Conservation (phyloP, 2,888 invertebrate genomes). For the Mechanitis messenoides region DNA sequence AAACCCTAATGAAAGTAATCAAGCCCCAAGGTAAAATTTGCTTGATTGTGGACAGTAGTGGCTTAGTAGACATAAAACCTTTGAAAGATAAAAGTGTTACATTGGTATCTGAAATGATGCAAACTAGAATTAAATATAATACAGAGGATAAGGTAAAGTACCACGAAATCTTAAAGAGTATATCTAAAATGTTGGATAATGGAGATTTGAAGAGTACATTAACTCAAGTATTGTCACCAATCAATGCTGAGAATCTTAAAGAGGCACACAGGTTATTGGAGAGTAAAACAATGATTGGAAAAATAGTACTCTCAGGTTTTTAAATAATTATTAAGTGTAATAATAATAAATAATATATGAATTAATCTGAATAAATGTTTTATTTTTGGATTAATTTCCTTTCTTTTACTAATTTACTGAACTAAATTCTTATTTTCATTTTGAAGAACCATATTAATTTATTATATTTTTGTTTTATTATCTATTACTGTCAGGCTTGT, state of each 20-base stretch:
- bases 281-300: slow-evolving; percentile 55
- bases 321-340: not conserved
- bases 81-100: slow-evolving; percentile 64
- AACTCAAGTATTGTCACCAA: slow-evolving; percentile 53
- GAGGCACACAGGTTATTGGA: slow-evolving; percentile 61
- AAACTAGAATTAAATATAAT: slow-evolving; percentile 57
- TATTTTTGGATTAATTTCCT: no score
- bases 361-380: no score
- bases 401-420: no score
- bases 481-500: no score
- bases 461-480: no score
- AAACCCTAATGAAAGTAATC: slow-evolving; percentile 52
- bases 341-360: no score
- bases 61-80: slow-evolving; percentile 48
- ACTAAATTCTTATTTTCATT: no score
- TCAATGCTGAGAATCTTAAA: slow-evolving; percentile 58
- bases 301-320: slow-evolving; percentile 50
- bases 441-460: no score
- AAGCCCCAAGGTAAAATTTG: slow-evolving; percentile 66
- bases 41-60: slow-evolving; percentile 58
- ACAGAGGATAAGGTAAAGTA: slow-evolving; percentile 56
- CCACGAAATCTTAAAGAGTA: slow-evolving; percentile 48
- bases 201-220: slow-evolving; percentile 54
- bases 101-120: slow-evolving; percentile 58
- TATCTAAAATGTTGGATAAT: slow-evolving; percentile 55